phyloP scores from a whole-genome alignment of 2,888 invertebrate species.

The Ophonus ardosiacus region DNA sequence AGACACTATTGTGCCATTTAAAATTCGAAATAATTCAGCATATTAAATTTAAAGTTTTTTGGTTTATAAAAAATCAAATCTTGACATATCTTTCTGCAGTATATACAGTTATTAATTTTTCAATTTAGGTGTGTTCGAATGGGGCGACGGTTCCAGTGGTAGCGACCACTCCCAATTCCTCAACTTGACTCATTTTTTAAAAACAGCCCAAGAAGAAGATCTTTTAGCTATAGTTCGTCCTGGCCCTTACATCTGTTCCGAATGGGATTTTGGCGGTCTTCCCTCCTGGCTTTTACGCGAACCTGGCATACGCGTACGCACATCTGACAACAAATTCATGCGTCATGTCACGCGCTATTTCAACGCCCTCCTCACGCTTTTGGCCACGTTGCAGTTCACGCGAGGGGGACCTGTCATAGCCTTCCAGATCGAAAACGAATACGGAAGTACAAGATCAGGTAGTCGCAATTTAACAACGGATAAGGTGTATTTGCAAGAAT shows the following conservation, averaged over 20 bases:
- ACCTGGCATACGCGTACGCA: constrained; percentile 76
- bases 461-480: constrained; percentile 69
- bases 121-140: constrained; percentile 34
- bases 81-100: too few species aligned
- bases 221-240: constrained; percentile 88
- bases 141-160: constrained; percentile 30
- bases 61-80: too few species aligned
- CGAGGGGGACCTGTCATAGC: constrained; percentile 92
- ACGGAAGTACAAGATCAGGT: constrained; percentile 81
- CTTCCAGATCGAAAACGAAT: constrained; percentile 96
- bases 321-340: constrained; percentile 74
- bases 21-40: too few species aligned
- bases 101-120: neutral
- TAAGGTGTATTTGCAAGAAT: constrained; percentile 74
- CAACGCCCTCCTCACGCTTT: constrained; percentile 75
- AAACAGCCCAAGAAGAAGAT: constrained; percentile 86
- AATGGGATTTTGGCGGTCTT: constrained; percentile 83
- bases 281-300: constrained; percentile 73
- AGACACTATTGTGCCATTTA: too few species aligned
- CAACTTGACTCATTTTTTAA: constrained; percentile 82
- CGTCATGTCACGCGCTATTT: constrained; percentile 77
- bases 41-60: too few species aligned
- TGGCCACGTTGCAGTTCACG: constrained; percentile 78
- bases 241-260: constrained; percentile 95
- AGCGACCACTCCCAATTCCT: constrained; percentile 73